Evolutionary conservation across 2,797 vertebrate species (phyloP).

Genomic region (Nannoperca obscura): DNA sequence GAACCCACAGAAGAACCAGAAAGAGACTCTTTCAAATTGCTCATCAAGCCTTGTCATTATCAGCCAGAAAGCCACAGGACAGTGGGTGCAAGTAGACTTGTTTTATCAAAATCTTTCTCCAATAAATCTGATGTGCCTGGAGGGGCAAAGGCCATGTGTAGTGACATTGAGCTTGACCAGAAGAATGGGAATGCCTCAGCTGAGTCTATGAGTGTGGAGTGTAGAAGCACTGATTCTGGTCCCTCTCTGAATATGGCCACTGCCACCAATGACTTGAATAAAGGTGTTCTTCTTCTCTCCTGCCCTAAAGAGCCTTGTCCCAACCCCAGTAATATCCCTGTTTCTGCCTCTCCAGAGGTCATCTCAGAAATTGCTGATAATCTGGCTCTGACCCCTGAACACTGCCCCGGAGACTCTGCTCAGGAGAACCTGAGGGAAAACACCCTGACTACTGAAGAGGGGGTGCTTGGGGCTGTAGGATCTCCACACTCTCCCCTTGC

Average conservation of each 20-base stretch:
- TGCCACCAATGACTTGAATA: conserved; percentile 89
- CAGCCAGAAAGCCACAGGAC: conserved; percentile 66
- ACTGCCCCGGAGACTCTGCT: conserved; percentile 79
- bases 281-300: conserved; percentile 84
- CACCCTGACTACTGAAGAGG: conserved; percentile 80
- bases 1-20: conserved; percentile 66
- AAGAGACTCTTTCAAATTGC: conserved; percentile 81
- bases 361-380: conserved; percentile 83
- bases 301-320: conserved; percentile 83
- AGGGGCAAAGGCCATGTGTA: conserved; percentile 51
- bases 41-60: conserved; percentile 76
- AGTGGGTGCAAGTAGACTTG: conserved; percentile 65
- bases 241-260: conserved; percentile 66
- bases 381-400: conserved; percentile 77
- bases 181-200: conserved; percentile 78
- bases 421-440: conserved; percentile 88
- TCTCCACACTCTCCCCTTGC: conserved; percentile 84
- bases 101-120: conserved; percentile 70
- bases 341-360: conserved; percentile 81
- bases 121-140: conserved; percentile 53
- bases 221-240: conserved; percentile 60
- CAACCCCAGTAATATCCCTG: conserved; percentile 87
- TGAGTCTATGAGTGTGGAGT: conserved; percentile 54
- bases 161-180: conserved; percentile 75
- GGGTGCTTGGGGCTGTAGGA: conserved; percentile 74